Percentiles rank a stretch among this genome's conserved stretches.
These are phyloP conservation scores for Limnothrissa miodon DNA, from an alignment of 2,113 vertebrate genomes.

Conservation along the genomic window DNA sequence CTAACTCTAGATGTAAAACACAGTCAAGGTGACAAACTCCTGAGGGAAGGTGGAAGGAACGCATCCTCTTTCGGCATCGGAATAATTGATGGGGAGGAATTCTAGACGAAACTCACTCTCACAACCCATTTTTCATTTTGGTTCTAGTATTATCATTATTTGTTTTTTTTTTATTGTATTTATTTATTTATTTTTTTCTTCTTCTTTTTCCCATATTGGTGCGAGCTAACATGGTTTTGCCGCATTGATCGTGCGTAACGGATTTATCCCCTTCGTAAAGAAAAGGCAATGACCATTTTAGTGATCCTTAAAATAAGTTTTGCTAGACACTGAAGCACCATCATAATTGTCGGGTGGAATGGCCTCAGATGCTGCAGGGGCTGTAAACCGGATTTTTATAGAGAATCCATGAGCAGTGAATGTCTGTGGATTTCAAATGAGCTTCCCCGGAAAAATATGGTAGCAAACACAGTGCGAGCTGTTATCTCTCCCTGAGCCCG, in stretches of 20 bases:
- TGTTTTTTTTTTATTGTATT: background rate
- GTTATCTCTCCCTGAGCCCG: slow-evolving; percentile 43
- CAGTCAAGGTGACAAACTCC: background rate
- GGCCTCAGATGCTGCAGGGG: slow-evolving; percentile 44
- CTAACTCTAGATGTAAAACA: background rate
- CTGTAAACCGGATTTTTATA: slow-evolving; percentile 55
- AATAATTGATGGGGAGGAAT: too few species aligned
- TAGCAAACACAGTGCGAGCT: slow-evolving; percentile 34
- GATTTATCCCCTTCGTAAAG: slow-evolving; percentile 58
- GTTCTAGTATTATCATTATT: too few species aligned
- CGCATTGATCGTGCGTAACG: slow-evolving; percentile 55
- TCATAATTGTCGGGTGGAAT: slow-evolving; percentile 55
- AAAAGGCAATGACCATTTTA: slow-evolving; percentile 47
- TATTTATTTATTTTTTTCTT: slow-evolving; percentile 20
- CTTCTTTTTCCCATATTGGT: slow-evolving; percentile 37
- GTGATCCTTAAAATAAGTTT: slow-evolving; percentile 51
- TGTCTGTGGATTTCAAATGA: slow-evolving; percentile 55
- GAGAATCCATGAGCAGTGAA: slow-evolving; percentile 48
- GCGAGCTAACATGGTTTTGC: slow-evolving; percentile 47
- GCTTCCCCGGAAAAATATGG: slow-evolving; percentile 43
- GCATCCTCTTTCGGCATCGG: background rate
- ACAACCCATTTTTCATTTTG: background rate
- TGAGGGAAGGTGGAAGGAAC: background rate
- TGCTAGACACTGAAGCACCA: slow-evolving; percentile 41
- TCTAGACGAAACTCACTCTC: too few species aligned